Evolutionary conservation across 2,113 vertebrate species (phyloP).

Genomic region (Myrmecobius fasciatus): DNA sequence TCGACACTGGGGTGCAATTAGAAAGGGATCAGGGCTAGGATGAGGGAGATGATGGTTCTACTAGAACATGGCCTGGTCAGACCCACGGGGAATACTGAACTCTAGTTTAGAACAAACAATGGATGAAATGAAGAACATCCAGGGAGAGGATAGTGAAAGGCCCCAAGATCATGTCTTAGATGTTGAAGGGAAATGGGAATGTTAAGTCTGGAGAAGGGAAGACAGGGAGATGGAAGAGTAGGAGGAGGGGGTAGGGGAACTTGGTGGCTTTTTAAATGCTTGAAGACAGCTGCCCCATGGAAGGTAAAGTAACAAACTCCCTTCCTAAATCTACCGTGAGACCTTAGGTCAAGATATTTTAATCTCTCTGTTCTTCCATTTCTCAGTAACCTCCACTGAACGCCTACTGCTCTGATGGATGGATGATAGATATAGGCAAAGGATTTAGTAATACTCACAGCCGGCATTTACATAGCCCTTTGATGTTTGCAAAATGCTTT

Average conservation of each 20-base stretch:
- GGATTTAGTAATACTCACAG: not conserved
- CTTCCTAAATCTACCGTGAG: not conserved
- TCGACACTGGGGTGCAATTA: not conserved
- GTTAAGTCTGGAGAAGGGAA: not conserved
- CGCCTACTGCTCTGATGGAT: not conserved
- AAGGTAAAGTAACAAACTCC: not conserved
- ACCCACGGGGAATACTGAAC: not conserved
- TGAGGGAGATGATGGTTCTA: not conserved
- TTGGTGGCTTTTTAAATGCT: not conserved
- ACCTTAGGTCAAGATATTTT: not conserved
- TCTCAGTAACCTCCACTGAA: not conserved
- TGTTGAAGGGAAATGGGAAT: not conserved
- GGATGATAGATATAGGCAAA: not conserved
- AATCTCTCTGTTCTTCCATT: not conserved
- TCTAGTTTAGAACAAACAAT: not conserved
- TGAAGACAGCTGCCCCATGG: not conserved
- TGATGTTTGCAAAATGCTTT: not conserved
- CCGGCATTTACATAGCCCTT: not conserved
- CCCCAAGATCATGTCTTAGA: not conserved
- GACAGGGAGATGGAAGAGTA: not conserved
- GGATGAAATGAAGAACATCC: not conserved
- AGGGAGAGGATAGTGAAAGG: not conserved
- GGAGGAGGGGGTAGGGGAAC: rapidly evolving
- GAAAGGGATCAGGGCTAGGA: not conserved
- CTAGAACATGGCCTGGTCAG: not conserved